Evolutionary conservation across 2,888 invertebrate genomes (phyloP), one percentile per base, ranked within the genome.

Genomic region (Caenorhabditis sp.): DNA sequence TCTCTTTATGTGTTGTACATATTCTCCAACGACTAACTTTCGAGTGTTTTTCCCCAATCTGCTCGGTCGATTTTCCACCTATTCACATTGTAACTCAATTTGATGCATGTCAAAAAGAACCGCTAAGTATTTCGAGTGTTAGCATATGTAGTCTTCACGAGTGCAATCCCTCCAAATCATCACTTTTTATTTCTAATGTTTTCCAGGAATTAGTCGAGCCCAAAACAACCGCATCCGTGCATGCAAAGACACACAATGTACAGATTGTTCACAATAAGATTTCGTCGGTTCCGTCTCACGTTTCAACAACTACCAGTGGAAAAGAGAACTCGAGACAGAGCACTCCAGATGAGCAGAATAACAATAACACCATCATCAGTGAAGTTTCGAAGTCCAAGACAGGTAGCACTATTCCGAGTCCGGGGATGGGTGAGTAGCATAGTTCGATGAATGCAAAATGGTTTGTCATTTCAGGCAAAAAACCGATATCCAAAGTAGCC

Each of bases 131-230:
- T 49, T 80, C 58, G 58, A 24, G 14, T 72, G 26, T 35, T 66
- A 63, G 61, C 41, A 7, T 79, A n/a, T n/a, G n/a, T n/a, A 79
- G 79, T 16, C 47, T 28, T 22, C 51, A 54, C 28, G 72, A 31
- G 79, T 64, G 79, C 28, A 22, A 54, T 14, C 19, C 6, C 51
- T 41, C 19, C 10, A 16, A 6, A 22, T 12, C 19, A 3, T 14
- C 12, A 14, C n/a, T 24, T 54, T 10, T 26, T 14, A 38, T 38
- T 38, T 38, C 26, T 1, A 64, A 77, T 47, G 16, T 6, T 66
- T 70, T 82, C 16, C 72, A 82, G 82, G 82, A 82, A 73, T 72
- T 82, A 82, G 82, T 82, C 76, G 82, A 82, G 76, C 51, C 76
- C 59, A 66, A 63, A 63, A 49, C 82, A 72, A 76, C 64, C 66